These are phyloP conservation scores for Acromyrmex echinatior DNA, from an alignment of 1,140 invertebrate genomes.

Conservation along the genomic window DNA sequence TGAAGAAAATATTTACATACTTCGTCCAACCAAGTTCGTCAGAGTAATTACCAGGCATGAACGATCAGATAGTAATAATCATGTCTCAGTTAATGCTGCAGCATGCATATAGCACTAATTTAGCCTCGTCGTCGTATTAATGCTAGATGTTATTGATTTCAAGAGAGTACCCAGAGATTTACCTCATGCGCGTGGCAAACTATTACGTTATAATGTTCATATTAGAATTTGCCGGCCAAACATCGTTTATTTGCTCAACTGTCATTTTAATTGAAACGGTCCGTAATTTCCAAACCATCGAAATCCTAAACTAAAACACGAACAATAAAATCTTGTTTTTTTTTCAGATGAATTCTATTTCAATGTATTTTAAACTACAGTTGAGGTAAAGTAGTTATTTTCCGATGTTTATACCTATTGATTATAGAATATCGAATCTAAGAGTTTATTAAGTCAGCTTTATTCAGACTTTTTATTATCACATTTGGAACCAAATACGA, in stretches of 20 bases:
- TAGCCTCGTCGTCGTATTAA: not conserved
- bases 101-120: not conserved
- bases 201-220: slow-evolving; percentile 4
- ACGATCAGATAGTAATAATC: slow-evolving; percentile 13
- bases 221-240: not conserved
- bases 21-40: not conserved
- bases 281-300: not conserved
- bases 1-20: slow-evolving; percentile 50
- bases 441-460: not conserved
- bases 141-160: slow-evolving; percentile 45
- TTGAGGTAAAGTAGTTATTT: not conserved
- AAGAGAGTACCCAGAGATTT: not conserved
- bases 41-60: slow-evolving; percentile 2
- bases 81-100: slow-evolving; percentile 1
- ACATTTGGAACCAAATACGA: not conserved
- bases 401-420: not conserved
- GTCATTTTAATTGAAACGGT: not conserved
- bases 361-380: not conserved
- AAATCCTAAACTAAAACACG: not conserved
- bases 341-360: not conserved
- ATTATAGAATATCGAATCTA: not conserved
- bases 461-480: not conserved
- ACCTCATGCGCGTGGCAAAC: not conserved
- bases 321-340: not conserved
- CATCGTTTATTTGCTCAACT: not conserved